Conservation (phyloP, 2,888 invertebrate genomes). For the Apodemia mormo region DNA sequence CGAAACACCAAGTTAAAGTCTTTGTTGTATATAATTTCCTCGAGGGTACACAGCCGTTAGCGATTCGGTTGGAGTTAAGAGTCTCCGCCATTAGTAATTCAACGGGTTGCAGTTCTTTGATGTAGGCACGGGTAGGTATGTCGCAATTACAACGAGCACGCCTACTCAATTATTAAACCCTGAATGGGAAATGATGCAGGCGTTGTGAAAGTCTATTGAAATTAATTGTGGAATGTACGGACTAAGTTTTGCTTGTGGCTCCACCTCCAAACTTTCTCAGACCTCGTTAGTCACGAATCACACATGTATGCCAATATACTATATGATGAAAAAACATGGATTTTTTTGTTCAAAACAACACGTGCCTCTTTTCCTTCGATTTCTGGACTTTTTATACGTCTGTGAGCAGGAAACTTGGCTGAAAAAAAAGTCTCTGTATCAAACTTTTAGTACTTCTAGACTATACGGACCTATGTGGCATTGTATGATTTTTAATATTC, state of each 20-base stretch:
- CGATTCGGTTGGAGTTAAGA: neutral
- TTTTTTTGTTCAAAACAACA: too few relatives aligned
- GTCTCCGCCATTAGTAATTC: neutral
- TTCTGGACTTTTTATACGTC: neutral
- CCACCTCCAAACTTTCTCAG: neutral
- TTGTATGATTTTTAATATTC: neutral
- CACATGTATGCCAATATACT: too few relatives aligned
- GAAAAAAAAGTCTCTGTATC: neutral
- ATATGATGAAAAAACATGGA: too few relatives aligned
- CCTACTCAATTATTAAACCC: conserved; percentile 5
- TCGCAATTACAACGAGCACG: conserved; percentile 10
- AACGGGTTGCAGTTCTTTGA: neutral
- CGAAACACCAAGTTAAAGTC: neutral
- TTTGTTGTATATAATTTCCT: neutral
- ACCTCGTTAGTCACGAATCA: too few relatives aligned
- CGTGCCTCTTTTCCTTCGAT: neutral
- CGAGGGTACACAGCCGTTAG: neutral
- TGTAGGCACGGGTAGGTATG: neutral
- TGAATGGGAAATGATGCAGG: conserved; percentile 10
- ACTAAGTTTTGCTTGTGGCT: neutral
- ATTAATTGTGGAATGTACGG: neutral
- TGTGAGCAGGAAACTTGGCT: neutral
- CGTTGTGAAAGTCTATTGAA: neutral
- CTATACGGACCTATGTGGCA: neutral
- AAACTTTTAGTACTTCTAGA: neutral